A percentile compares a stretch with the other conserved stretches of the same genome.
These are phyloP conservation scores for Muntiacus reevesi DNA, from an alignment of 2,113 vertebrate species.

Conservation along the genomic window DNA sequence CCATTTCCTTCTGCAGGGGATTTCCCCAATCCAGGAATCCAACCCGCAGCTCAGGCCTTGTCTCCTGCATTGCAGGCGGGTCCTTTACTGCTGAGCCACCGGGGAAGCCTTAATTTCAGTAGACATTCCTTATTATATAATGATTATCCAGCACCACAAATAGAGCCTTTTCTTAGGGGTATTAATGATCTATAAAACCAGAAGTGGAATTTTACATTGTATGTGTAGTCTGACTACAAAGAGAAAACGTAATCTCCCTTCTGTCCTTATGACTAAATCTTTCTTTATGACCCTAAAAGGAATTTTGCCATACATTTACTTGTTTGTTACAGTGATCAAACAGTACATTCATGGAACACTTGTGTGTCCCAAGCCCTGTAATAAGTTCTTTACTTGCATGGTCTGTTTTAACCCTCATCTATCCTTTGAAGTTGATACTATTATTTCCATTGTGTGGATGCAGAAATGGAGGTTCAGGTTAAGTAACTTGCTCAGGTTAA, in stretches of 20 bases:
- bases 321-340: not conserved
- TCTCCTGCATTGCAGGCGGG: not conserved
- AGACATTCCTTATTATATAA: not conserved
- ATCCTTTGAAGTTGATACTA: not conserved
- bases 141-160: not conserved
- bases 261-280: not conserved
- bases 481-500: not conserved
- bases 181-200: conserved; percentile 26
- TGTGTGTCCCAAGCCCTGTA: not conserved
- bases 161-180: not conserved
- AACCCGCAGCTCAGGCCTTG: not conserved
- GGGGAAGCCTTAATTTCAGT: not conserved
- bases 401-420: not conserved
- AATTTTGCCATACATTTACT: not conserved
- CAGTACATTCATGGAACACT: not conserved
- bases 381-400: not conserved
- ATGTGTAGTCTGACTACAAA: not conserved
- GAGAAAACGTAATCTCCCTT: not conserved
- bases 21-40: not conserved
- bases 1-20: not conserved
- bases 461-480: not conserved
- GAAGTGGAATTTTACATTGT: conserved; percentile 1
- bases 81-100: not conserved
- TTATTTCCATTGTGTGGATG: not conserved
- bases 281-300: not conserved